phyloP scores from a whole-genome alignment of 2,113 vertebrate species.

The Elgaria multicarinata region DNA sequence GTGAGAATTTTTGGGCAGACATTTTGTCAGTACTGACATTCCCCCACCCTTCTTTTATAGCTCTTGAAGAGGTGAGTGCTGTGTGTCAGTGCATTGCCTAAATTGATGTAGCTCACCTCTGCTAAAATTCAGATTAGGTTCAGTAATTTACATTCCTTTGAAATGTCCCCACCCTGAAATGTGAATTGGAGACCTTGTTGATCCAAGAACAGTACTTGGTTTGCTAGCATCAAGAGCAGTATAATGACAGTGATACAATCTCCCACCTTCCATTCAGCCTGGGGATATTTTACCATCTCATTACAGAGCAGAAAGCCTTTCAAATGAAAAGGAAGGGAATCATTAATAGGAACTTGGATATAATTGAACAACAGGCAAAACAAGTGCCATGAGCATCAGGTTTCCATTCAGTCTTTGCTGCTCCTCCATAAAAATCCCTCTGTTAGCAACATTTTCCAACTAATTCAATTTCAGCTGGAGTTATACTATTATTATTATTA shows the following conservation, averaged over 20 bases:
- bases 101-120: fast-evolving
- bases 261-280: constrained; percentile 1
- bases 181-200: background rate
- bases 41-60: background rate
- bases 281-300: constrained; percentile 14
- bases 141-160: constrained; percentile 1
- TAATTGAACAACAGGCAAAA: constrained; percentile 21
- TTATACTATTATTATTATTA: background rate
- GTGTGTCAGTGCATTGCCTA: background rate
- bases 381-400: background rate
- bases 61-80: background rate
- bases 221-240: constrained; percentile 18
- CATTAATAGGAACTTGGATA: constrained; percentile 23
- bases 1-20: background rate
- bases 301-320: constrained; percentile 19
- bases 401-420: background rate
- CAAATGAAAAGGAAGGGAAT: background rate
- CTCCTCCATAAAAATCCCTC: background rate
- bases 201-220: background rate
- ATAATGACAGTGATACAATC: background rate
- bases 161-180: constrained; percentile 3
- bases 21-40: background rate
- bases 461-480: constrained; percentile 1
- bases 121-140: background rate
- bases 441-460: constrained; percentile 16